Conservation (phyloP, 53 echinoderm and acorn worm species). For the Astropecten irregularis region DNA sequence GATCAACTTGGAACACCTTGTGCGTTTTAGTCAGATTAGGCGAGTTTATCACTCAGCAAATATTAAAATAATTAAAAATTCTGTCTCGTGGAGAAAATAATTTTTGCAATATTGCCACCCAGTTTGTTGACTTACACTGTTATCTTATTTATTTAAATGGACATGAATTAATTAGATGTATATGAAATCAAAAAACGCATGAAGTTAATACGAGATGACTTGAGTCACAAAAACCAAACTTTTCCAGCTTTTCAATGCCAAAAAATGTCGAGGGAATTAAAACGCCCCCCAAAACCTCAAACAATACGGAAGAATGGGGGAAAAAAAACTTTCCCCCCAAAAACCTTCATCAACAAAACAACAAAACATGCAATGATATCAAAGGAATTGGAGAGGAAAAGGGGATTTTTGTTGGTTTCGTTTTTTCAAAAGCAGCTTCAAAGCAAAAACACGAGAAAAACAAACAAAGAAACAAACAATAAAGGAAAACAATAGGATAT, state of each 20-base stretch:
- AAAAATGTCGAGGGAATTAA: background rate
- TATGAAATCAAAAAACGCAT: background rate
- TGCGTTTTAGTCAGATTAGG: too few species aligned
- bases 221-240: background rate
- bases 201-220: slow-evolving; percentile 18
- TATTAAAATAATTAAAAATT: too few species aligned
- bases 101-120: too few species aligned
- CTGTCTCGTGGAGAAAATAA: too few species aligned
- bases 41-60: too few species aligned
- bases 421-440: slow-evolving; percentile 1
- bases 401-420: background rate
- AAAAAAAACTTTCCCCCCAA: background rate
- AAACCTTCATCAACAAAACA: slow-evolving; percentile 6
- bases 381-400: background rate
- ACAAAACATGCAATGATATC: slow-evolving; percentile 29
- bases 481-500: too few species aligned
- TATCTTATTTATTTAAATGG: too few species aligned
- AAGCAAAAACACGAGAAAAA: background rate
- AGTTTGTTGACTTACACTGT: too few species aligned
- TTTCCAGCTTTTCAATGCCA: background rate
- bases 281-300: background rate
- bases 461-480: background rate
- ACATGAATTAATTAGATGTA: too few species aligned
- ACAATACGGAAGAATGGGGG: background rate
- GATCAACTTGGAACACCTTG: too few species aligned